phyloP scores from a whole-genome alignment of 2,113 vertebrate genomes.

The Seriola quinqueradiata region DNA sequence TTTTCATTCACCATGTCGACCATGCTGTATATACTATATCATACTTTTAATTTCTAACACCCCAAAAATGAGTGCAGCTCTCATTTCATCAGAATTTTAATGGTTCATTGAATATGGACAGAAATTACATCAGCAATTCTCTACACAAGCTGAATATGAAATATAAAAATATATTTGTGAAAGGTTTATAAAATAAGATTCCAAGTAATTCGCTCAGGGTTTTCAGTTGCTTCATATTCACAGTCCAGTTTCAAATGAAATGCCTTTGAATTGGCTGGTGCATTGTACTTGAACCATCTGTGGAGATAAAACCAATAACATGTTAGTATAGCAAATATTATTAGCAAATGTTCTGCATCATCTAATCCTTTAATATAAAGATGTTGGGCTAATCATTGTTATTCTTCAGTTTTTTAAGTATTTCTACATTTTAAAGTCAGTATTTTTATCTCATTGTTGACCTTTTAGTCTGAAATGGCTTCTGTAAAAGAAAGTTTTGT shows the following conservation, averaged over 20 bases:
- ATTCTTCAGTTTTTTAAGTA: not conserved
- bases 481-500: conserved; percentile 61
- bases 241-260: not conserved
- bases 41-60: too few relatives aligned
- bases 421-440: conserved; percentile 4
- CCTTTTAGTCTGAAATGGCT: conserved; percentile 11
- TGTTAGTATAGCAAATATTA: too few relatives aligned
- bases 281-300: conserved; percentile 7
- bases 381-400: conserved; percentile 1
- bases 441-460: conserved; percentile 20
- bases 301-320: not conserved
- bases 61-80: not conserved
- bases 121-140: not conserved
- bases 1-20: not conserved
- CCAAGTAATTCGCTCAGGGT: not conserved
- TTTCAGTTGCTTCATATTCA: conserved; percentile 11
- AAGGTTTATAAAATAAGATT: conserved; percentile 20
- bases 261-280: not conserved
- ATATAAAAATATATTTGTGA: conserved; percentile 13
- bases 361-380: not conserved
- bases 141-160: not conserved
- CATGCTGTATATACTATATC: not conserved
- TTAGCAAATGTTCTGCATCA: not conserved
- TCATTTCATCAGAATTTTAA: not conserved
- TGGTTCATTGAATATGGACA: not conserved